A percentile compares a stretch with the other conserved stretches of the same genome.
Evolutionary conservation across 92 coral and sea anemone species (phyloP).

Genomic region (Metridium senile): DNA sequence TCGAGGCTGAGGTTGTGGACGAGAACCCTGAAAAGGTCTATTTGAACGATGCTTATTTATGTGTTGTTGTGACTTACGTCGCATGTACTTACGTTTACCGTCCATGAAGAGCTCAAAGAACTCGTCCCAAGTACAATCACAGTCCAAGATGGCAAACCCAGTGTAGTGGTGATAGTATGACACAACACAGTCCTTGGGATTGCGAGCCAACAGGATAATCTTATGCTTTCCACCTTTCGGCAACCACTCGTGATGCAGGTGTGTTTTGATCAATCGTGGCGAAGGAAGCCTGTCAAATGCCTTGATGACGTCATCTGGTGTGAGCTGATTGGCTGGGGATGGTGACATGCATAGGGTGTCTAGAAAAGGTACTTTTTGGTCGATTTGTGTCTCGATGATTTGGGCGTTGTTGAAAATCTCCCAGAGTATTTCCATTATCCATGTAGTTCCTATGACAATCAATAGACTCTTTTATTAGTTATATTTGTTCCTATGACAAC

Average conservation of each 20-base stretch:
- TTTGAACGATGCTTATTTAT: background rate
- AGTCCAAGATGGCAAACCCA: constrained; percentile 23
- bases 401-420: constrained; percentile 31
- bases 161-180: constrained; percentile 43
- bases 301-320: background rate
- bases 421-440: constrained; percentile 43
- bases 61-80: background rate
- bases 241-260: constrained; percentile 24
- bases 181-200: constrained; percentile 47
- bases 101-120: constrained; percentile 49
- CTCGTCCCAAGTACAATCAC: constrained; percentile 38
- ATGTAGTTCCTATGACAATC: constrained; percentile 47
- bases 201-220: constrained; percentile 38
- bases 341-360: constrained; percentile 11
- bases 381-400: constrained; percentile 24
- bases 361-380: constrained; percentile 22
- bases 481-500: background rate
- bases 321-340: background rate
- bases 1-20: too few relatives aligned
- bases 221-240: constrained; percentile 20
- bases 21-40: too few relatives aligned
- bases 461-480: background rate
- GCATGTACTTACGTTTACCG: constrained; percentile 35
- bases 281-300: constrained; percentile 22
- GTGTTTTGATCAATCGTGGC: constrained; percentile 55